Evolutionary conservation across 2,888 invertebrate species (phyloP), one percentile per base, ranked within the genome.

Genomic region (Sinotaia quadrata): DNA sequence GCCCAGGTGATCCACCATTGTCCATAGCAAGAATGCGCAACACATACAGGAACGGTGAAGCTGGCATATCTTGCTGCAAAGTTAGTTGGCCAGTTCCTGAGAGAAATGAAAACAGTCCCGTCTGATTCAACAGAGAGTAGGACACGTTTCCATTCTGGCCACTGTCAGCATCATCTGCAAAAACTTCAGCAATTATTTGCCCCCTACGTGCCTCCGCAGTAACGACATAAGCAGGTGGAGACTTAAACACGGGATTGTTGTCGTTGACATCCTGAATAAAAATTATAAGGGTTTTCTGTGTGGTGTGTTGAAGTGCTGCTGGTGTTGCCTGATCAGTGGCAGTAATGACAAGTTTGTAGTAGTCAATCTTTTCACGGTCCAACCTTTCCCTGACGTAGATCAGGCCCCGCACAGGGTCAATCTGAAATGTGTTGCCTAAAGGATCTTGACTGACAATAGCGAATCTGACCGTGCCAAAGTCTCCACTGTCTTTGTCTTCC

Each of bases 141-240:
- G 95, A 95, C 29, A 98, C 95, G 74, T 94, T 89, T 24, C 97
- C 97, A 88, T 97, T 97, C 27, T 94, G 94, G 75, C 95, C 95
- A 1, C 94, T 94, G 88, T 98, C 97, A 58, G 94, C 90, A 88
- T 98, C 97, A 65, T 93, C 91, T 4, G 97, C 97, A 72, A 92
- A 90, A 15, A 96, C 92, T 75, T 92, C 92, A 91, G 94, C 94
- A 59, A 96, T 92, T 62, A 93, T 91, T 87, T 90, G 84, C 87
- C 89, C 89, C 88, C 90, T 81, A 21, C 84, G 84, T 4, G 88
- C 85, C 34, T 88, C 87, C 21, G 71, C 79, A 66, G 71, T 81
- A 71, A 96, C 92, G 44, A 93, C 89, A 34, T 95, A 94, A 84
- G 93, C 92, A 85, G 94, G 94, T 36, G 83, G 91, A 10, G 95